These are phyloP conservation scores for Melopsittacus undulatus DNA, from an alignment of 2,797 vertebrate genomes.

Conservation along the genomic window DNA sequence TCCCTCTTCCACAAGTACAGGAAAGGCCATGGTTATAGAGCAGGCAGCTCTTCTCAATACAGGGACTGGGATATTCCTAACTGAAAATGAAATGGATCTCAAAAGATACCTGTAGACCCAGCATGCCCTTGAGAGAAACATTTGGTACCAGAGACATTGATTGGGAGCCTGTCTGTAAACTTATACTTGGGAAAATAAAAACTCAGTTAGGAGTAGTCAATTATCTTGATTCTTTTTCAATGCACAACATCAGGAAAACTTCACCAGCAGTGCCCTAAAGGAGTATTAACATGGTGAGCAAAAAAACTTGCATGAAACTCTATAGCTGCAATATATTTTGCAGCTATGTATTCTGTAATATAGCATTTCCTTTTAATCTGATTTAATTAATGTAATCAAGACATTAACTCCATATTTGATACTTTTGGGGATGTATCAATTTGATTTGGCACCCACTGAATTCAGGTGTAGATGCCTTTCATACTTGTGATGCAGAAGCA, in stretches of 20 bases:
- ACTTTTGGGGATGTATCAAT: not conserved
- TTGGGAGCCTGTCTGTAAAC: not conserved
- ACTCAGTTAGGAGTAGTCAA: not conserved
- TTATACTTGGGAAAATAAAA: not conserved
- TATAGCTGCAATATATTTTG: not conserved
- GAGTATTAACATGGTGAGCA: not conserved
- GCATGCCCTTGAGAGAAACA: not conserved
- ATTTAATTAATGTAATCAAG: not conserved
- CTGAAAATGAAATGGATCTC: not conserved
- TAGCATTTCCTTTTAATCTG: not conserved
- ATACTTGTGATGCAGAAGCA: not conserved
- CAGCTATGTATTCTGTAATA: not conserved
- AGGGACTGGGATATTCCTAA: not conserved
- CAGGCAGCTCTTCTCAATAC: not conserved
- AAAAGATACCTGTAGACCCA: not conserved
- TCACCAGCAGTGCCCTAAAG: not conserved
- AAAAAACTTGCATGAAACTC: not conserved
- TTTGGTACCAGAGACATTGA: not conserved
- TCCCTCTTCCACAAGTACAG: not conserved
- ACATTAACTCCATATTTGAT: not conserved
- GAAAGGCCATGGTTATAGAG: not conserved
- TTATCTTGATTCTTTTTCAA: not conserved
- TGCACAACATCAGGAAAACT: not conserved
- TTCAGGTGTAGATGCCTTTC: accelerated
- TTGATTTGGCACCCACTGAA: not conserved